Percentiles rank a stretch among this genome's conserved stretches.
These are phyloP conservation scores for Indicator maculatus DNA, from an alignment of 2,113 vertebrate species.

Conservation along the genomic window DNA sequence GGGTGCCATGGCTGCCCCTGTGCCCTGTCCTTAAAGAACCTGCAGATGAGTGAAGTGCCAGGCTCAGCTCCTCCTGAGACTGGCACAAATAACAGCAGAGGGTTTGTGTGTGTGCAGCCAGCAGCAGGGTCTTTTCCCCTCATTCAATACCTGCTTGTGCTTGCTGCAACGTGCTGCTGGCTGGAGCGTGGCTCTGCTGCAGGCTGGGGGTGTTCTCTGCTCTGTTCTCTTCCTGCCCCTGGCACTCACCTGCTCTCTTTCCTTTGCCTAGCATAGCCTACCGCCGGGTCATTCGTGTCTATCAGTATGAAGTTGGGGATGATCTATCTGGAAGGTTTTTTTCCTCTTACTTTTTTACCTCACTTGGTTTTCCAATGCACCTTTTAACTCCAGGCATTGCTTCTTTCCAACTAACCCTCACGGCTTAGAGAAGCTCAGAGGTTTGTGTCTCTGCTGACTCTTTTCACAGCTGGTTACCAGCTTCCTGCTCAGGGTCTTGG, in stretches of 20 bases:
- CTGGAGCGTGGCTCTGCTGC: slow-evolving; percentile 36
- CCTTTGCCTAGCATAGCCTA: slow-evolving; percentile 95
- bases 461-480: slow-evolving; percentile 30
- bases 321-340: slow-evolving; percentile 98
- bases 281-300: slow-evolving; percentile 95
- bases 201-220: slow-evolving; percentile 46
- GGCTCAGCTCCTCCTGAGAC: not conserved
- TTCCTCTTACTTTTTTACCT: slow-evolving; percentile 82
- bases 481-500: slow-evolving; percentile 38
- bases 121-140: not conserved
- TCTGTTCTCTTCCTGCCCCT: slow-evolving; percentile 25
- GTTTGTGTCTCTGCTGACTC: slow-evolving; percentile 34
- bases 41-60: not conserved
- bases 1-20: no score
- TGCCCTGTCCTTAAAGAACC: not conserved
- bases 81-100: not conserved
- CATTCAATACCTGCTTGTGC: not conserved
- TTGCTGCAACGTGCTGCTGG: slow-evolving; percentile 33
- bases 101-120: not conserved
- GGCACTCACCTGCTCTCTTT: slow-evolving; percentile 82
- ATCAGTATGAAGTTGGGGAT: slow-evolving; percentile 98
- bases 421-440: slow-evolving; percentile 65
- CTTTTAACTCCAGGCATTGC: slow-evolving; percentile 76
- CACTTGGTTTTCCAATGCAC: slow-evolving; percentile 79
- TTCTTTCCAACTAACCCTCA: slow-evolving; percentile 84